Percentiles rank a stretch among this genome's conserved stretches.
These are phyloP conservation scores for Microplitis deprimator DNA, from an alignment of 2,888 invertebrate genomes.

Conservation along the genomic window DNA sequence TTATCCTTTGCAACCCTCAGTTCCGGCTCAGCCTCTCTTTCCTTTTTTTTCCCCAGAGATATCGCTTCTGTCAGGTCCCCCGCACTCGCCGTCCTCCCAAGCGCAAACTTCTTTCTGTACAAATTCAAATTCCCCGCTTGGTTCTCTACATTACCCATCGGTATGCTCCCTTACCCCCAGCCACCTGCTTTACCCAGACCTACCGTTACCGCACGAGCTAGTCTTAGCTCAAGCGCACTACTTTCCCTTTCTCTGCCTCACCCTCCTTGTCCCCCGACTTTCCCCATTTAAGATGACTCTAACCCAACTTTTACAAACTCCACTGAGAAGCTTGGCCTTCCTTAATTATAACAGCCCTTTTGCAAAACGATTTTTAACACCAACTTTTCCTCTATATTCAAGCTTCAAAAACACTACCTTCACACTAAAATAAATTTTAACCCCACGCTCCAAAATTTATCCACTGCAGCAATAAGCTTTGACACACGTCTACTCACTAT, in stretches of 20 bases:
- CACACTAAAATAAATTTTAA: neutral
- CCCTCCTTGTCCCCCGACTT: too few relatives aligned
- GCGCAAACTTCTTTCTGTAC: too few relatives aligned
- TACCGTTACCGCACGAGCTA: too few relatives aligned
- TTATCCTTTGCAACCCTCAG: neutral
- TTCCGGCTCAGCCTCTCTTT: neutral
- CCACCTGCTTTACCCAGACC: too few relatives aligned
- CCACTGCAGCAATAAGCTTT: neutral
- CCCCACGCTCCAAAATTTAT: neutral
- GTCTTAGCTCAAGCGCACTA: too few relatives aligned
- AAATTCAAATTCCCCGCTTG: too few relatives aligned
- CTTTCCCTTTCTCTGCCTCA: too few relatives aligned
- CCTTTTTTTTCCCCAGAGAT: neutral
- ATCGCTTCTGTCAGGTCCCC: neutral
- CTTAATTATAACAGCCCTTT: neutral
- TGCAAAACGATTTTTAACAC: neutral
- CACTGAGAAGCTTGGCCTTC: neutral
- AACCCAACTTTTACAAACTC: neutral
- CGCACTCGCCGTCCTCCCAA: neutral
- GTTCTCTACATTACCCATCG: too few relatives aligned
- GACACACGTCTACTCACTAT: too few relatives aligned
- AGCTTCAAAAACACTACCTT: neutral
- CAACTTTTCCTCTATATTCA: neutral
- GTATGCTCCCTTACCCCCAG: too few relatives aligned
- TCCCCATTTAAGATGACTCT: neutral